Conservation (phyloP, 1,140 invertebrate species). For the Ruditapes philippinarum region DNA sequence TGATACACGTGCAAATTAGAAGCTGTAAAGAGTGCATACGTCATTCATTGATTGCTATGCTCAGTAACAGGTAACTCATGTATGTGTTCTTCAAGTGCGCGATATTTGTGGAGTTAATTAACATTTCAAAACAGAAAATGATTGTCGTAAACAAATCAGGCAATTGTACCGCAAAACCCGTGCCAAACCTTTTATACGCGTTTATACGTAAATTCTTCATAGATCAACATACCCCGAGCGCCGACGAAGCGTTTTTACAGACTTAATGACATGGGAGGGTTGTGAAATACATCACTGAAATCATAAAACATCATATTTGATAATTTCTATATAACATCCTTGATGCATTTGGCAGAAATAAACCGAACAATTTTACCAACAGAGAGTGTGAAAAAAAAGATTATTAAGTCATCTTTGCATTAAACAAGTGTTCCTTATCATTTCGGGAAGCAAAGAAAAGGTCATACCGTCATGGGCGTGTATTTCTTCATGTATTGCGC, state of each 20-base stretch:
- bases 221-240: not conserved
- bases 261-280: not conserved
- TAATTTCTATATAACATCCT: slow-evolving; percentile 1
- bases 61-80: not conserved
- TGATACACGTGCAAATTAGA: too few relatives aligned
- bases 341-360: not conserved
- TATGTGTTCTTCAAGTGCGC: not conserved
- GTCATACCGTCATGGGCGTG: too few relatives aligned
- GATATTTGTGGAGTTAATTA: not conserved
- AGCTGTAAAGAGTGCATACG: too few relatives aligned
- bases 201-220: not conserved
- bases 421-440: too few relatives aligned
- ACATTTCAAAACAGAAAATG: slow-evolving; percentile 12
- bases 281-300: slow-evolving; percentile 7
- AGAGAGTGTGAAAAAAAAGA: not conserved
- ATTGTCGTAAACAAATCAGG: slow-evolving; percentile 14
- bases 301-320: slow-evolving; percentile 26
- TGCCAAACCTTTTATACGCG: slow-evolving; percentile 18
- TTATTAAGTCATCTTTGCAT: too few relatives aligned
- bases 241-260: not conserved
- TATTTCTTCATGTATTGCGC: too few relatives aligned
- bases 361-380: not conserved
- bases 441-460: too few relatives aligned
- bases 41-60: too few relatives aligned
- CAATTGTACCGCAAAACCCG: not conserved